Conservation (phyloP, 2,888 invertebrate genomes). For the Drosophila longiperda region DNA sequence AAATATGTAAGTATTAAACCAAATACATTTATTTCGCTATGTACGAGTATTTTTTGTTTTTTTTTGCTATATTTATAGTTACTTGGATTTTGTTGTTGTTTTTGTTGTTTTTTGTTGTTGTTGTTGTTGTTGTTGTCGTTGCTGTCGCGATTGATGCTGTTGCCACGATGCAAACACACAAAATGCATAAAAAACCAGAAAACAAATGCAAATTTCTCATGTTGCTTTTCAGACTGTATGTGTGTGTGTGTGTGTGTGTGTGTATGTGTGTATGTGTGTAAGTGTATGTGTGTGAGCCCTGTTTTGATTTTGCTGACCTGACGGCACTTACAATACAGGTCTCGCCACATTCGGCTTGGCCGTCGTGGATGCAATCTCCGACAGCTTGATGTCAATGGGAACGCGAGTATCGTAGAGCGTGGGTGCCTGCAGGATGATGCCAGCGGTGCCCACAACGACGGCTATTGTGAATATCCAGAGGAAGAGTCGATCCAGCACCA, state of each 20-base stretch:
- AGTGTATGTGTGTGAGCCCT: slow-evolving; percentile 14
- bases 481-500: slow-evolving; percentile 98
- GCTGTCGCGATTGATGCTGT: slow-evolving; percentile 25
- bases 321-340: slow-evolving; percentile 84
- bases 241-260: slow-evolving; percentile 11
- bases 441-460: slow-evolving; percentile 96
- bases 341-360: slow-evolving; percentile 90
- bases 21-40: slow-evolving; percentile 50
- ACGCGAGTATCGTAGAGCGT: slow-evolving; percentile 96
- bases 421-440: slow-evolving; percentile 97
- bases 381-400: slow-evolving; percentile 94
- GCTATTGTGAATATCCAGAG: slow-evolving; percentile 98
- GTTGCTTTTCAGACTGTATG: slow-evolving; percentile 57
- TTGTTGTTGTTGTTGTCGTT: slow-evolving; percentile 24
- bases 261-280: slow-evolving; percentile 2
- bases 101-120: slow-evolving; percentile 12
- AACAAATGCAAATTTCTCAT: slow-evolving; percentile 60
- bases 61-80: slow-evolving; percentile 49
- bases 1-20: slow-evolving; percentile 44
- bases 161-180: slow-evolving; percentile 42
- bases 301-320: slow-evolving; percentile 17
- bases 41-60: slow-evolving; percentile 13
- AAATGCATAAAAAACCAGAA: slow-evolving; percentile 23
- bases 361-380: slow-evolving; percentile 95
- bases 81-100: slow-evolving; percentile 41